Percentiles rank a stretch among this genome's conserved stretches.
These are phyloP conservation scores for Albula glossodonta DNA, from an alignment of 2,113 vertebrate genomes.

Conservation along the genomic window DNA sequence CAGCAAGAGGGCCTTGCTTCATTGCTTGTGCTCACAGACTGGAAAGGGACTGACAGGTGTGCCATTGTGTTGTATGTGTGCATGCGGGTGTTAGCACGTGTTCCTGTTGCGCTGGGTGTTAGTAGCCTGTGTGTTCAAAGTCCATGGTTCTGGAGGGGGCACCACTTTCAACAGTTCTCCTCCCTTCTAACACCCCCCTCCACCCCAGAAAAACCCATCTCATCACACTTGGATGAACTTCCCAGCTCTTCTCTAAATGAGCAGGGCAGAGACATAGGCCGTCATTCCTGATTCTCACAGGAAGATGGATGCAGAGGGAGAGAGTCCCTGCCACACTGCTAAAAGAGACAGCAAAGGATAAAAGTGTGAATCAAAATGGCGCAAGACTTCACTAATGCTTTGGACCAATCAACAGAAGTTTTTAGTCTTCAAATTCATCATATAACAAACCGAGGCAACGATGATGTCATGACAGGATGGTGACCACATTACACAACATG, in stretches of 20 bases:
- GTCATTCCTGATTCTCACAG: neutral
- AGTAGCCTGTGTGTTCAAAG: constrained; percentile 5
- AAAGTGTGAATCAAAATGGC: neutral
- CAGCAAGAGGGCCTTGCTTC: constrained; percentile 58
- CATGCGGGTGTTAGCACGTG: constrained; percentile 10
- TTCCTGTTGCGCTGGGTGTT: constrained; percentile 26
- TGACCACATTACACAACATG: neutral
- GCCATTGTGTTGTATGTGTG: constrained; percentile 68
- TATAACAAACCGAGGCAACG: neutral
- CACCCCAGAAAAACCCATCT: constrained; percentile 21
- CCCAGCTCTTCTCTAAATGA: constrained; percentile 48
- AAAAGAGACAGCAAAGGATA: neutral
- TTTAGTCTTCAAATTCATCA: neutral
- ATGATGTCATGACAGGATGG: neutral
- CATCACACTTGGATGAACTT: constrained; percentile 64
- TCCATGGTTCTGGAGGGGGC: neutral
- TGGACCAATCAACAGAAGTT: neutral
- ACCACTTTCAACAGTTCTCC: constrained; percentile 19
- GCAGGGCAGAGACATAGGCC: constrained; percentile 31
- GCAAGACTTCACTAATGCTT: neutral
- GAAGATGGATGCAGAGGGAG: neutral
- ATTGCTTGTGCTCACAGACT: constrained; percentile 77
- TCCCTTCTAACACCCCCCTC: neutral
- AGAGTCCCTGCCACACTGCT: neutral
- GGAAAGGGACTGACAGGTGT: constrained; percentile 79